phyloP scores from a whole-genome alignment of 2,113 vertebrate genomes.

The Rhabdomys dilectus region DNA sequence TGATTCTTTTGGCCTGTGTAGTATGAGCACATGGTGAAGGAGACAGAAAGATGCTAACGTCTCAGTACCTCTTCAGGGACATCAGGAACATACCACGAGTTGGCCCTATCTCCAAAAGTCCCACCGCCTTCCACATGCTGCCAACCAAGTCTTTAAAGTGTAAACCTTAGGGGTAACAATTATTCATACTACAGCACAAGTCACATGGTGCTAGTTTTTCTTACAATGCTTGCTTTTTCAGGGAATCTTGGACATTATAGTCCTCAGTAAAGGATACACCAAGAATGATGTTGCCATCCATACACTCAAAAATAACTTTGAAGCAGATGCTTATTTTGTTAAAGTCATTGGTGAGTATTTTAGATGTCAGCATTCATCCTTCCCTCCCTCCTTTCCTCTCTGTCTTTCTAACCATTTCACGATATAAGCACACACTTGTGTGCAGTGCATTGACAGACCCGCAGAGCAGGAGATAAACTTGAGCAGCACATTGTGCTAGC shows the following conservation, averaged over 20 bases:
- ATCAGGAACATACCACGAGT: background rate
- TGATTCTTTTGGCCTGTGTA: background rate
- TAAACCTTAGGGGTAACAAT: background rate
- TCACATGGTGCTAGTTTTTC: background rate
- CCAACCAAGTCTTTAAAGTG: background rate
- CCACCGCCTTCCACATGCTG: background rate
- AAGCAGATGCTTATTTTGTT: slow-evolving; percentile 98
- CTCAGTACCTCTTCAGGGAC: background rate
- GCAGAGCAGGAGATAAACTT: background rate
- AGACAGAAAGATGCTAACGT: background rate
- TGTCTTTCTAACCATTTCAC: background rate
- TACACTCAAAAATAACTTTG: slow-evolving; percentile 97
- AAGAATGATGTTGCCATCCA: slow-evolving; percentile 91
- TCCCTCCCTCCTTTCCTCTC: background rate
- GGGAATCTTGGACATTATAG: slow-evolving; percentile 97
- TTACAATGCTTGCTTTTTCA: slow-evolving; percentile 82
- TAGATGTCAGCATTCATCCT: background rate
- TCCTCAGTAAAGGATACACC: slow-evolving; percentile 90
- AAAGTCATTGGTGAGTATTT: slow-evolving; percentile 98
- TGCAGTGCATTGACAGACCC: background rate
- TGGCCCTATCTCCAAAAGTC: background rate
- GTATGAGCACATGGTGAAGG: background rate
- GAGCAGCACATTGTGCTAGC: background rate
- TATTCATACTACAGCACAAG: background rate
- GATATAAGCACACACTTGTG: background rate